Percentiles rank a stretch among this genome's conserved stretches.
Conservation (phyloP, 2,888 invertebrate genomes). For the Cephus spinipes region DNA sequence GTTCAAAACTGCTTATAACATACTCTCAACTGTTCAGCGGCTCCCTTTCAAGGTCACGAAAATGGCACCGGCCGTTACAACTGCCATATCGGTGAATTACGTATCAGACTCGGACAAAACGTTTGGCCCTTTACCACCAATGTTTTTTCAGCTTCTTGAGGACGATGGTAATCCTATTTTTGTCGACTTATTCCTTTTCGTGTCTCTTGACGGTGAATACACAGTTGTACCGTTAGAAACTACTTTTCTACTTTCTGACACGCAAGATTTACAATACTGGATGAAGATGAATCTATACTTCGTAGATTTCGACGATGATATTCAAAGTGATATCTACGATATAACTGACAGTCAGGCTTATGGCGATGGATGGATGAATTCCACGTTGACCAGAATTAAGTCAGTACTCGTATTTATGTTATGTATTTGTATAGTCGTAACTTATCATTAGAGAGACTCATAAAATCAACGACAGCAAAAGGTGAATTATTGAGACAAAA, state of each 20-base stretch:
- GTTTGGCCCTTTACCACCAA: not conserved
- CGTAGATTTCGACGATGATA: not conserved
- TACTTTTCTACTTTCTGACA: not conserved
- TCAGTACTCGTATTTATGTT: not conserved
- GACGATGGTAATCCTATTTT: not conserved
- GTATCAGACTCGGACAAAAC: not conserved
- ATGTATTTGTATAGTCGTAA: not conserved
- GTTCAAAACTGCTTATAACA: constrained; percentile 15
- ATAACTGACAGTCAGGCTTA: not conserved
- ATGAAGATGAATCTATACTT: not conserved
- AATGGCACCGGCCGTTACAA: constrained; percentile 4
- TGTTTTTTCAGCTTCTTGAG: not conserved
- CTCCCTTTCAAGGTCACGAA: constrained; percentile 31
- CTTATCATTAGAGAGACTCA: not conserved
- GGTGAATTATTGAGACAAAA: not conserved
- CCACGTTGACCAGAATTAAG: not conserved
- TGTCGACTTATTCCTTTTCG: not conserved
- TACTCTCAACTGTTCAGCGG: constrained; percentile 15
- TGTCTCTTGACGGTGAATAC: not conserved
- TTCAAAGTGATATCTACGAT: not conserved
- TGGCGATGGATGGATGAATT: not conserved
- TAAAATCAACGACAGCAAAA: not conserved
- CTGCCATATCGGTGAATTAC: constrained; percentile 8
- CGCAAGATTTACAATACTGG: not conserved
- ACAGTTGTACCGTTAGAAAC: not conserved